Conservation (phyloP, 2,113 vertebrate species). For the Zeus faber region DNA sequence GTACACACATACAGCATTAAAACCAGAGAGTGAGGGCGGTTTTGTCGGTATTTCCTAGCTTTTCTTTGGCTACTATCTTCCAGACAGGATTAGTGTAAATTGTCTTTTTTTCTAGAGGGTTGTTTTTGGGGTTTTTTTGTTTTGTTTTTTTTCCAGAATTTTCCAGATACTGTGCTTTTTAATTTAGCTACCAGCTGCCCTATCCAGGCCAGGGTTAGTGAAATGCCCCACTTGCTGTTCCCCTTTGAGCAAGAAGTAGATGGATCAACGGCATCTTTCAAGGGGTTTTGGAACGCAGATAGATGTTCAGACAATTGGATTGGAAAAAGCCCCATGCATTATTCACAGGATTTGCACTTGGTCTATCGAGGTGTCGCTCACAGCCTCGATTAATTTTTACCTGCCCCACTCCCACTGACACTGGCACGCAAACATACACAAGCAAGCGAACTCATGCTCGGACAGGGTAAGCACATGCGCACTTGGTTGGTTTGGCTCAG, state of each 20-base stretch:
- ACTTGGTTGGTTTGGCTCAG: no score
- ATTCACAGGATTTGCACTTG: slow-evolving; percentile 30
- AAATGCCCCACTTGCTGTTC: no score
- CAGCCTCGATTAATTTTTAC: slow-evolving; percentile 36
- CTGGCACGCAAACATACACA: slow-evolving; percentile 14
- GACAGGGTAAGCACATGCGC: no score
- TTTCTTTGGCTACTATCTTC: slow-evolving; percentile 35
- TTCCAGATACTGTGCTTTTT: no score
- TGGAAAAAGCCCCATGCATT: slow-evolving; percentile 18
- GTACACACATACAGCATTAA: no score
- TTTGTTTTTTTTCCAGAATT: no score
- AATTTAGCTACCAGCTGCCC: no score
- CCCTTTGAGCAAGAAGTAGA: no score
- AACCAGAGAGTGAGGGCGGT: no score
- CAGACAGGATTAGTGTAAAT: slow-evolving; percentile 12
- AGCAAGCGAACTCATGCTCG: slow-evolving; percentile 1
- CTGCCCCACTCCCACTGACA: slow-evolving; percentile 11
- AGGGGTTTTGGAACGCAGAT: slow-evolving; percentile 6
- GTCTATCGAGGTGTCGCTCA: slow-evolving; percentile 37
- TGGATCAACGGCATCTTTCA: background rate
- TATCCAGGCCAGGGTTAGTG: no score
- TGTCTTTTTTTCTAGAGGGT: no score
- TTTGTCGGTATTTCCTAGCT: slow-evolving; percentile 25
- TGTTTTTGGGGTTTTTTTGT: no score
- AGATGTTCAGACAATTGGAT: slow-evolving; percentile 21